Evolutionary conservation across 2,113 vertebrate genomes (phyloP).

Genomic region (Protomyctophum bolini): DNA sequence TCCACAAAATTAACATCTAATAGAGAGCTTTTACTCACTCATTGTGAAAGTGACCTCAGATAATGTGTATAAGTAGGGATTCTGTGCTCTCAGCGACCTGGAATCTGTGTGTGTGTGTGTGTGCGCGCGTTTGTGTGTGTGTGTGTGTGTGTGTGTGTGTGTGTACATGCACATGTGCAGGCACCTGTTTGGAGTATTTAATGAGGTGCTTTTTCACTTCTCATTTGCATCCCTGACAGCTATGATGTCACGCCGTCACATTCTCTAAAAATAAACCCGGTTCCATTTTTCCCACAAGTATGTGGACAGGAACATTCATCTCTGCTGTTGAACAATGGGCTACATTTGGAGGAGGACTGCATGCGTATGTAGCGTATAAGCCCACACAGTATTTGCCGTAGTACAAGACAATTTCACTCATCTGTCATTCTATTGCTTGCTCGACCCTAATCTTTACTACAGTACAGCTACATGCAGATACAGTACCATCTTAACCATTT

Average conservation of each 20-base stretch:
- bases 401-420: not conserved
- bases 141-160: conserved; percentile 3
- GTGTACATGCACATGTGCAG: not conserved
- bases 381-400: not conserved
- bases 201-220: conserved; percentile 28
- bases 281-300: conserved; percentile 18
- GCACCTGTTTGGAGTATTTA: conserved; percentile 15
- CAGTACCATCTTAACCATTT: too few species aligned
- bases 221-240: conserved; percentile 35
- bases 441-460: too few species aligned
- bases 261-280: conserved; percentile 29
- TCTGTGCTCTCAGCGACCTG: too few species aligned
- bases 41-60: not conserved
- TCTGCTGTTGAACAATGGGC: conserved; percentile 19
- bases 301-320: conserved; percentile 14
- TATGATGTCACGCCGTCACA: conserved; percentile 26
- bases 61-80: not conserved
- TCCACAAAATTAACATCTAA: too few species aligned
- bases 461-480: too few species aligned
- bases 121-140: not conserved
- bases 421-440: not conserved
- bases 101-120: conserved; percentile 2
- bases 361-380: not conserved
- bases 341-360: not conserved
- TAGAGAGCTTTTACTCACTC: too few species aligned